These are phyloP conservation scores for Homalodisca vitripennis DNA, from an alignment of 1,140 invertebrate genomes.

Conservation along the genomic window DNA sequence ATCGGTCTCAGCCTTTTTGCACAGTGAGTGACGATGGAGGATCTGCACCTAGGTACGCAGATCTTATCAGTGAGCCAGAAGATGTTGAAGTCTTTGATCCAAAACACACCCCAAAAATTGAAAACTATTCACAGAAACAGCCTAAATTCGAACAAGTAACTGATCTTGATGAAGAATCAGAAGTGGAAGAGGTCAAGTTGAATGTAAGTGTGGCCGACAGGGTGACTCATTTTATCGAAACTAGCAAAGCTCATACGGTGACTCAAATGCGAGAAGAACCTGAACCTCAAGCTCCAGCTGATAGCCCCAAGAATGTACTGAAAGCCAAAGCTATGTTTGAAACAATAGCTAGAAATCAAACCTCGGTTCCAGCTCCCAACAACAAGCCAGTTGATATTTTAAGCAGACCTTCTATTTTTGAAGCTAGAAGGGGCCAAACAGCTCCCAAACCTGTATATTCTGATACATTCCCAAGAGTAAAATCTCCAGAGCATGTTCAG, in stretches of 20 bases:
- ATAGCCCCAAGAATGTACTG: constrained; percentile 59
- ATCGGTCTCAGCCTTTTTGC: constrained; percentile 39
- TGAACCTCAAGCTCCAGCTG: constrained; percentile 28
- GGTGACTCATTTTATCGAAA: constrained; percentile 53
- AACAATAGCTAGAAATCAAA: constrained; percentile 52
- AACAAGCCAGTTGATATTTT: constrained; percentile 52
- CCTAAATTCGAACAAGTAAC: constrained; percentile 50
- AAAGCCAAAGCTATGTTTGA: constrained; percentile 66
- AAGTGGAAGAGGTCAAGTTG: constrained; percentile 43
- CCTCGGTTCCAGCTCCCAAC: constrained; percentile 27
- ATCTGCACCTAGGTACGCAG: constrained; percentile 60
- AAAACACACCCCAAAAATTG: constrained; percentile 40
- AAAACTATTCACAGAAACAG: constrained; percentile 37
- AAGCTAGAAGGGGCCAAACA: constrained; percentile 38
- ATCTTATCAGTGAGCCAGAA: constrained; percentile 68
- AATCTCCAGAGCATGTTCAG: neutral
- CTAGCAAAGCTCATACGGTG: constrained; percentile 56
- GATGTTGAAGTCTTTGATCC: constrained; percentile 50
- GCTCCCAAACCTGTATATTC: constrained; percentile 25
- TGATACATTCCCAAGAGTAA: constrained; percentile 20
- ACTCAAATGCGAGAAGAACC: constrained; percentile 39
- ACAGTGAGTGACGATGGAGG: constrained; percentile 55
- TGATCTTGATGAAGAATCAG: constrained; percentile 43
- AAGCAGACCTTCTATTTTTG: constrained; percentile 50
- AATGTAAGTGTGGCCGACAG: constrained; percentile 55